Evolutionary conservation across 30 jellyfish, hydroid and myxozoan species (phyloP).

Genomic region (Hydractinia symbiolongicarpus): DNA sequence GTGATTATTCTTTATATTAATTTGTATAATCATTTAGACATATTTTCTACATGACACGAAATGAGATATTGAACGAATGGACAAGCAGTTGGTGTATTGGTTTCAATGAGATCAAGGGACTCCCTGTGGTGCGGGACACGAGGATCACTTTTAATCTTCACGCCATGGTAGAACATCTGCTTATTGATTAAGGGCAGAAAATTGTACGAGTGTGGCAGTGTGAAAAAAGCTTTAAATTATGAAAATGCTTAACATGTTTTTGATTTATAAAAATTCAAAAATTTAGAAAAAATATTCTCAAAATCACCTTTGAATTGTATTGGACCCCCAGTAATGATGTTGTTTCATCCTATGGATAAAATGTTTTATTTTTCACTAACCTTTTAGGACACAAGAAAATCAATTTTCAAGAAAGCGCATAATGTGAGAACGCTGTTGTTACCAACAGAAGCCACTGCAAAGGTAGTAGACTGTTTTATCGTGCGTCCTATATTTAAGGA

Average conservation of each 20-base stretch:
- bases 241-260: too few species aligned
- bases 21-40: slow-evolving; percentile 39
- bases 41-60: slow-evolving; percentile 48
- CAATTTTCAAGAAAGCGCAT: background rate
- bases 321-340: too few species aligned
- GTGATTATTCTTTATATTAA: background rate
- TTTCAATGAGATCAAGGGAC: slow-evolving; percentile 61
- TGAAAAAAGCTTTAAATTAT: too few species aligned
- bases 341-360: too few species aligned
- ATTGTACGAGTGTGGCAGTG: background rate
- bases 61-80: slow-evolving; percentile 80
- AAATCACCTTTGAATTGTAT: too few species aligned
- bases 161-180: background rate
- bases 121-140: slow-evolving; percentile 44
- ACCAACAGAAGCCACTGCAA: background rate
- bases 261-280: too few species aligned
- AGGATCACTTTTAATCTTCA: slow-evolving; percentile 52
- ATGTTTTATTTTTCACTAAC: too few species aligned
- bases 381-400: too few species aligned
- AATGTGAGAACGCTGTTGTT: background rate
- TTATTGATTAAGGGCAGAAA: background rate
- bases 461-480: background rate
- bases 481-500: background rate
- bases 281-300: too few species aligned
- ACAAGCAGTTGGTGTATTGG: slow-evolving; percentile 66